Percentiles rank a stretch among this genome's conserved stretches.
Conservation (phyloP, 2,113 vertebrate genomes). For the Pedetes capensis region DNA sequence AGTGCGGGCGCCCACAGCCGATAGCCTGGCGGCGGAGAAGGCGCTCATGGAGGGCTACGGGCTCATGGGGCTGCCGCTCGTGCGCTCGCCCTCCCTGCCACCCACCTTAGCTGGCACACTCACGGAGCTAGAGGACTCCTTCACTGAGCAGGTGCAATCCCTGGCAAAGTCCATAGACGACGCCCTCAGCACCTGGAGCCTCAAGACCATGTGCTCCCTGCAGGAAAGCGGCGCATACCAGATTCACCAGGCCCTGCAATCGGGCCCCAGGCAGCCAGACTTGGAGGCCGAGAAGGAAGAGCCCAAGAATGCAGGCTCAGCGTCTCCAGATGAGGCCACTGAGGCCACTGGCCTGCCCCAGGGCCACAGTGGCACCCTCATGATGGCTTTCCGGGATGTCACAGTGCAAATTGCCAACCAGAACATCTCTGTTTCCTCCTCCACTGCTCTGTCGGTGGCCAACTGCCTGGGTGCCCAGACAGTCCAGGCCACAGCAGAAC, state of each 20-base stretch:
- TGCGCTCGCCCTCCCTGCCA: constrained; percentile 92
- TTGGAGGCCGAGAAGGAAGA: constrained; percentile 86
- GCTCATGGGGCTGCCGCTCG: constrained; percentile 91
- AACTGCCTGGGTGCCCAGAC: constrained; percentile 85
- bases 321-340: constrained; percentile 85
- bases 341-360: constrained; percentile 88
- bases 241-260: constrained; percentile 91
- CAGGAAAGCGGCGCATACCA: constrained; percentile 90
- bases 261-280: constrained; percentile 78
- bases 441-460: constrained; percentile 92
- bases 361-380: constrained; percentile 94
- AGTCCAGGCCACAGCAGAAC: constrained; percentile 56
- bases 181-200: constrained; percentile 97
- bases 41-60: constrained; percentile 94
- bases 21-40: constrained; percentile 93
- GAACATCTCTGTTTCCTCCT: constrained; percentile 96
- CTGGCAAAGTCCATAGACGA: constrained; percentile 98
- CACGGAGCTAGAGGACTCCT: constrained; percentile 97
- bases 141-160: constrained; percentile 96
- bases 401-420: constrained; percentile 98
- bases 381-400: constrained; percentile 98
- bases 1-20: constrained; percentile 90
- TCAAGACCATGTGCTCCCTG: constrained; percentile 95
- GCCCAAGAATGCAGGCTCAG: constrained; percentile 79
- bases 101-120: constrained; percentile 90